Base-by-base conservation (phyloP, 2,113 vertebrate species). In the Mesitornis unicolor region DNA sequence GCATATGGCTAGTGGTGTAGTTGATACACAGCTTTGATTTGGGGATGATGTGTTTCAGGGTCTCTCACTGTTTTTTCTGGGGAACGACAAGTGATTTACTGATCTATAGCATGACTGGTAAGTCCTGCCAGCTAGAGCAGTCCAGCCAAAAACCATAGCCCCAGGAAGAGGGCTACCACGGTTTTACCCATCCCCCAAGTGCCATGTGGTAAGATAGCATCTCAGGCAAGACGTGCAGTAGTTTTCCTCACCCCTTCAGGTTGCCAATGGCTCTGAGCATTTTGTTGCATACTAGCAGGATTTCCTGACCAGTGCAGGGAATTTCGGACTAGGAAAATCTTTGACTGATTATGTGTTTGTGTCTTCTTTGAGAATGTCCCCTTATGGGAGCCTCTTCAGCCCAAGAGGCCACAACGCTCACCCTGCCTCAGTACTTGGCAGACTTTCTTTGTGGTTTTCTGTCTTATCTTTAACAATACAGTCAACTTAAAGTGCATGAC, bases 271-370 rank as follows among this genome's bases (percentile, higher is more conserved):
- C 36, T 84, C 69, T 64, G 60, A 21, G 26, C 16, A 4, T 54
- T 95, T 78, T 77, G 17, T 57, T 9, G 0, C 57, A 61, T 61
- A 12, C 67, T 73, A 75, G 36, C 67, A 90, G 82, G 63, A 77
- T 90, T 92, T 94, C 71, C 63, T 92, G 83, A 92, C 45, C 0
- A 0, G 22, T 38, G 26, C 42, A 67, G 89, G 79, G 79, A 68
- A 89, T 80, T 96, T 95, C 75, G 92, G 45, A 10, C 70, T 28
- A 59, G 76, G 35, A 92, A 68, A 81, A 88, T 38, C 70, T 65
- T 82, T 76, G 67, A 19, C 53, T 51, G 75, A 45, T 78, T 53
- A 65, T 47, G 35, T 54, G 16, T 74, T 81, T 81, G 42, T 8
- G 0, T 11, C 40, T 82, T 84, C 51, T 91, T 82, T 83, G 57